phyloP scores from a whole-genome alignment of 92 coral and sea anemone genomes.

The Pocillopora meandrina region DNA sequence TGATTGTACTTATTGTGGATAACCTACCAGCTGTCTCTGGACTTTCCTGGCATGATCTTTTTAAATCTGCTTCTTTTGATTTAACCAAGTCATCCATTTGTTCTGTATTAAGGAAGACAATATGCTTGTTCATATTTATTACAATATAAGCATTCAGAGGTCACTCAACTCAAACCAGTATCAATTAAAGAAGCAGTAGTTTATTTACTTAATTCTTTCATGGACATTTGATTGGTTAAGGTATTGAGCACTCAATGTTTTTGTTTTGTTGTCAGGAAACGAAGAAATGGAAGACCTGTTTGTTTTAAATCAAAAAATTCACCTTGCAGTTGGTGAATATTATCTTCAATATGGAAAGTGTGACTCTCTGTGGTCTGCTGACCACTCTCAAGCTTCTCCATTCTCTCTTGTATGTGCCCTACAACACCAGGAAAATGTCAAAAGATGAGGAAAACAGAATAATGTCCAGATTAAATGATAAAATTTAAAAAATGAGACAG shows the following conservation, averaged over 20 bases:
- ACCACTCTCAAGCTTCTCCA: not conserved
- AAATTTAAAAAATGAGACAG: not conserved
- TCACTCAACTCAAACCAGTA: too few species aligned
- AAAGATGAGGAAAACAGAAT: too few species aligned
- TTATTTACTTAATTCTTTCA: too few species aligned
- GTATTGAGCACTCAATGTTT: too few species aligned
- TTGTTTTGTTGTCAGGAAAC: too few species aligned
- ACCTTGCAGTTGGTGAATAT: not conserved
- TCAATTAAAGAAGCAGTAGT: too few species aligned
- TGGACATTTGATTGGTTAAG: too few species aligned
- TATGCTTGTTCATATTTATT: too few species aligned
- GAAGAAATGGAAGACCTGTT: not conserved
- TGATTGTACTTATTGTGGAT: too few species aligned
- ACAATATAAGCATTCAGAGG: too few species aligned
- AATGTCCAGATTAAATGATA: not conserved
- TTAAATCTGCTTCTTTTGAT: not conserved
- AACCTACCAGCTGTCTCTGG: not conserved
- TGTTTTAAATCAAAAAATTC: not conserved
- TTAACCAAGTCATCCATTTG: not conserved
- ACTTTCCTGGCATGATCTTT: not conserved
- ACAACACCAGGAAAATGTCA: not conserved
- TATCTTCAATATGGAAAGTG: not conserved
- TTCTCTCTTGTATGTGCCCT: not conserved
- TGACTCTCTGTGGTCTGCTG: not conserved
- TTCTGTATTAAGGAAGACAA: not conserved